Percentiles rank a stretch among this genome's conserved stretches.
Evolutionary conservation across 1,140 invertebrate genomes (phyloP).

Genomic region (Bombus turneri): DNA sequence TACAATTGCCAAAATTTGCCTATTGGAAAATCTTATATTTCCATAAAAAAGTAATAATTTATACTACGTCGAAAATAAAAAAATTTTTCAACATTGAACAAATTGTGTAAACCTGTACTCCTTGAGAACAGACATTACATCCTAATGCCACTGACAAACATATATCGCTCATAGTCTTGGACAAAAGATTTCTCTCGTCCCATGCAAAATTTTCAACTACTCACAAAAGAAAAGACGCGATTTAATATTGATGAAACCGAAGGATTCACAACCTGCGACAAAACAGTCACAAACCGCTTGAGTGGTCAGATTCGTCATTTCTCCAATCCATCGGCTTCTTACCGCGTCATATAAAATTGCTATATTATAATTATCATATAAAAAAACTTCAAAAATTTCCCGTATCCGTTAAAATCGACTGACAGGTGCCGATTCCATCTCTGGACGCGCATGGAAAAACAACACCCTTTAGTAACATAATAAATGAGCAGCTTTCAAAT

Average conservation of each 20-base stretch:
- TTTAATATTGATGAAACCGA: background rate
- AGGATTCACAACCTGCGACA: no score
- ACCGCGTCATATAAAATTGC: slow-evolving; percentile 31
- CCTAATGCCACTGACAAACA: slow-evolving; percentile 53
- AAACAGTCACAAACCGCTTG: slow-evolving; percentile 61
- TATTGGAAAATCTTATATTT: background rate
- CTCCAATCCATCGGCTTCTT: slow-evolving; percentile 70
- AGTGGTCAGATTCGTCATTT: slow-evolving; percentile 66
- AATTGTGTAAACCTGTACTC: slow-evolving; percentile 53
- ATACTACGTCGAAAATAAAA: background rate
- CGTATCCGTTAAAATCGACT: slow-evolving; percentile 30
- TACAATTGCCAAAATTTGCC: slow-evolving; percentile 46
- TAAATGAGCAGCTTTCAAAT: slow-evolving; percentile 19
- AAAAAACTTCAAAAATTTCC: slow-evolving; percentile 22
- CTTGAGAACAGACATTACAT: slow-evolving; percentile 58
- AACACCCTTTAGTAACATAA: slow-evolving; percentile 6
- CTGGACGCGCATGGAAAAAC: background rate
- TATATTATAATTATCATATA: background rate
- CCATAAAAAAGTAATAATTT: background rate
- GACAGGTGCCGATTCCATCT: slow-evolving; percentile 17
- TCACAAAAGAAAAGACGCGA: slow-evolving; percentile 7
- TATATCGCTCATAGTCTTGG: slow-evolving; percentile 66
- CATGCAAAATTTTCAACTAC: slow-evolving; percentile 70
- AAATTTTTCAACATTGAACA: no score
- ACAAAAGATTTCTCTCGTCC: slow-evolving; percentile 56